Evolutionary conservation across 2,113 vertebrate species (phyloP).

Genomic region (Marcusenius ussheri): DNA sequence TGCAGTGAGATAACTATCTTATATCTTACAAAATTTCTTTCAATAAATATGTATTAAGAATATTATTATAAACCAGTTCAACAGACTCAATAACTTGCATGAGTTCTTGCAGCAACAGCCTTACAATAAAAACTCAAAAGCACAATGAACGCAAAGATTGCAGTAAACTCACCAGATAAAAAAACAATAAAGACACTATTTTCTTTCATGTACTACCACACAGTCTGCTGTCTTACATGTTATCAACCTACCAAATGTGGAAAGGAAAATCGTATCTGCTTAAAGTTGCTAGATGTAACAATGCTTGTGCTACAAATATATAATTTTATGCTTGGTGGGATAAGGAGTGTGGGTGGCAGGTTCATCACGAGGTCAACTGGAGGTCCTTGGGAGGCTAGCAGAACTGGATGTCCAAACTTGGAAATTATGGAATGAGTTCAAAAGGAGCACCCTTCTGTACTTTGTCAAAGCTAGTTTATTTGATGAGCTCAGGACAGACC

Average conservation of each 20-base stretch:
- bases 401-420: not conserved
- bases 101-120: not conserved
- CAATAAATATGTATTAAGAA: not conserved
- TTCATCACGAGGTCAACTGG: not conserved
- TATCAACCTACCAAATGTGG: not conserved
- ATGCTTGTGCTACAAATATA: not conserved
- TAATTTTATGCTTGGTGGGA: no score
- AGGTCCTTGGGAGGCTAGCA: not conserved
- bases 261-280: not conserved
- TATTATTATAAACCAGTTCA: not conserved
- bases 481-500: not conserved
- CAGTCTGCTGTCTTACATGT: not conserved
- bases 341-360: no score
- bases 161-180: not conserved
- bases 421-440: not conserved
- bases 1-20: not conserved
- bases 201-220: not conserved
- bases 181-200: not conserved
- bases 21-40: not conserved
- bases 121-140: not conserved
- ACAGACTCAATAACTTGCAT: not conserved
- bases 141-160: not conserved
- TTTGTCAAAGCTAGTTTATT: not conserved
- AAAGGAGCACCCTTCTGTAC: not conserved
- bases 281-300: not conserved